phyloP scores from a whole-genome alignment of 1,140 invertebrate genomes.

The Drosophila prosaltans region DNA sequence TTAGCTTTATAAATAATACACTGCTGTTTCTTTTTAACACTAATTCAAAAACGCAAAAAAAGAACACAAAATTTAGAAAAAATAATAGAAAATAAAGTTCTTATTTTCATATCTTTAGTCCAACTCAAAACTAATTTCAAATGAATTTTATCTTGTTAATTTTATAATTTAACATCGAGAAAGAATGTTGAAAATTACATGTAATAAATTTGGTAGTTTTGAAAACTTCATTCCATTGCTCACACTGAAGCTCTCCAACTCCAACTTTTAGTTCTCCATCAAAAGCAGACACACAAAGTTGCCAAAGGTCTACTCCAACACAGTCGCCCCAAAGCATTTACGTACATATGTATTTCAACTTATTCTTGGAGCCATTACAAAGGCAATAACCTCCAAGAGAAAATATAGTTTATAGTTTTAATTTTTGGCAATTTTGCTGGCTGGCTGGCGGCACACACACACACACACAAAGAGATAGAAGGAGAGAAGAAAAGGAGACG shows the following conservation, averaged over 20 bases:
- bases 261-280: background rate
- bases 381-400: conserved; percentile 65
- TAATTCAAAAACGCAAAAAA: too few relatives aligned
- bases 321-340: background rate
- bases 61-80: too few relatives aligned
- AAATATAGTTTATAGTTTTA: conserved; percentile 81
- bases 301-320: conserved; percentile 7
- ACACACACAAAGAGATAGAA: conserved; percentile 13
- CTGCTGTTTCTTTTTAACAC: too few relatives aligned
- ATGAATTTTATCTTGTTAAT: too few relatives aligned
- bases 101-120: too few relatives aligned
- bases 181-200: too few relatives aligned
- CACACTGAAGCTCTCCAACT: background rate
- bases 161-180: too few relatives aligned
- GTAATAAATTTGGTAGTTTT: conserved; percentile 4
- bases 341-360: conserved; percentile 33
- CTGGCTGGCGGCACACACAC: conserved; percentile 39
- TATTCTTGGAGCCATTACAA: conserved; percentile 49
- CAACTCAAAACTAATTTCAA: too few relatives aligned
- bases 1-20: too few relatives aligned
- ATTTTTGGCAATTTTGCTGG: conserved; percentile 67
- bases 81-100: too few relatives aligned
- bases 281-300: conserved; percentile 8
- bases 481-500: too few relatives aligned
- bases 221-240: background rate